These are phyloP conservation scores for Crotalus tigris DNA, from an alignment of 2,113 vertebrate species.

Conservation along the genomic window DNA sequence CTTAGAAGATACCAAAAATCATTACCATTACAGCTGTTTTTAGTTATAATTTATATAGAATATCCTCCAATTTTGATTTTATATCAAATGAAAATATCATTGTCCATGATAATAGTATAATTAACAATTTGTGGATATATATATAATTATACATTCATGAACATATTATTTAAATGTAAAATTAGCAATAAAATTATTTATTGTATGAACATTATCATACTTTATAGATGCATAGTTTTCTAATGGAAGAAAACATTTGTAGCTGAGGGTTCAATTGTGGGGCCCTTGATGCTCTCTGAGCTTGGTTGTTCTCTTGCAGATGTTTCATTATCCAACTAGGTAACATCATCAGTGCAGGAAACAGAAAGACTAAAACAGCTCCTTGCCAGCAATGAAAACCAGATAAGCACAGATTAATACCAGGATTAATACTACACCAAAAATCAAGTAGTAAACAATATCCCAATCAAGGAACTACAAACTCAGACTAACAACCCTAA, in stretches of 20 bases:
- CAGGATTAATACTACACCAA: no score
- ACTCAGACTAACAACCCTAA: no score
- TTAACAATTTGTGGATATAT: neutral
- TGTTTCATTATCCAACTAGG: no score
- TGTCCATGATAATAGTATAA: neutral
- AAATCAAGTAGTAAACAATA: no score
- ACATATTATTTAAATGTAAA: neutral
- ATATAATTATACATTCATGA: neutral
- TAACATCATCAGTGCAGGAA: no score
- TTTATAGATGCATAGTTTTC: neutral
- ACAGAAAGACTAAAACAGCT: no score
- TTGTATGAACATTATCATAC: neutral
- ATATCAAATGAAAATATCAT: neutral
- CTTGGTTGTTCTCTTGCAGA: neutral
- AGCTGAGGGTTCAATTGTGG: neutral
- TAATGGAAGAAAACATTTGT: neutral
- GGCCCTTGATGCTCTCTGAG: neutral
- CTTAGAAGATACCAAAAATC: slow-evolving; percentile 49
- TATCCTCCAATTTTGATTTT: slow-evolving; percentile 13
- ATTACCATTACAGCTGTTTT: slow-evolving; percentile 28
- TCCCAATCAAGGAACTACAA: no score
- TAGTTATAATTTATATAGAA: slow-evolving; percentile 21
- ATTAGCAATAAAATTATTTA: neutral
- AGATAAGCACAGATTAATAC: no score
- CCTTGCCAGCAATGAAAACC: no score